Evolutionary conservation across 2,797 vertebrate species (phyloP).

Genomic region (Ispidina lecontei): DNA sequence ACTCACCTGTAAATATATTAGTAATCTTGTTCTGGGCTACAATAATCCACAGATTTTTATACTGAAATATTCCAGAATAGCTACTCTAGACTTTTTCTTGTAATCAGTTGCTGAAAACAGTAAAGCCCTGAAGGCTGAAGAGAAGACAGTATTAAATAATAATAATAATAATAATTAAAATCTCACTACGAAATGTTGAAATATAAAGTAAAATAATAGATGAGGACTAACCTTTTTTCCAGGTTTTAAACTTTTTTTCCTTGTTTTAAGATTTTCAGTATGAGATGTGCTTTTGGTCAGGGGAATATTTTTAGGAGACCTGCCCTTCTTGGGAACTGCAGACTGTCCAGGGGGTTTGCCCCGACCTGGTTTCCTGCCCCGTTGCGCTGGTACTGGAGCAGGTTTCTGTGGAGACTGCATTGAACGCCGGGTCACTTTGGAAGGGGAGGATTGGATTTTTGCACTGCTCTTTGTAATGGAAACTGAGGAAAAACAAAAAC

Average conservation of each 20-base stretch:
- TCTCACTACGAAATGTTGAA: conserved; percentile 29
- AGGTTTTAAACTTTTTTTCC: conserved; percentile 88
- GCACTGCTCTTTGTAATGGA: conserved; percentile 83
- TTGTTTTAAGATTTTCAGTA: conserved; percentile 79
- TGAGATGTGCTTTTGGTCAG: conserved; percentile 68
- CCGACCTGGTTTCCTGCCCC: conserved; percentile 85
- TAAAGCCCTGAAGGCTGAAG: conserved; percentile 56
- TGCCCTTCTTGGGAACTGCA: conserved; percentile 81
- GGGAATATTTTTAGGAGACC: conserved; percentile 68
- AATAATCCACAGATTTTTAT: not conserved
- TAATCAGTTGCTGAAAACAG: not conserved
- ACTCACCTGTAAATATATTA: not conserved
- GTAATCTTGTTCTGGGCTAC: conserved; percentile 3
- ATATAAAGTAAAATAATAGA: conserved; percentile 55
- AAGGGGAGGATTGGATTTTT: conserved; percentile 81
- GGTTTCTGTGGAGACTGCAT: conserved; percentile 87
- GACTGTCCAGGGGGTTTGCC: conserved; percentile 75
- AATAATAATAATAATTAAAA: not conserved
- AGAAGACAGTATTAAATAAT: conserved; percentile 24
- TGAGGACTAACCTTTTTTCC: conserved; percentile 89
- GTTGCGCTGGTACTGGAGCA: conserved; percentile 72
- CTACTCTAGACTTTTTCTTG: not conserved
- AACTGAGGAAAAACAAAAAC: conserved; percentile 81
- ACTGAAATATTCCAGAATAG: conserved; percentile 1
- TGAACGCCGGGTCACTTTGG: conserved; percentile 86